Evolutionary conservation across 2,113 vertebrate genomes (phyloP).

Genomic region (Micromys minutus): DNA sequence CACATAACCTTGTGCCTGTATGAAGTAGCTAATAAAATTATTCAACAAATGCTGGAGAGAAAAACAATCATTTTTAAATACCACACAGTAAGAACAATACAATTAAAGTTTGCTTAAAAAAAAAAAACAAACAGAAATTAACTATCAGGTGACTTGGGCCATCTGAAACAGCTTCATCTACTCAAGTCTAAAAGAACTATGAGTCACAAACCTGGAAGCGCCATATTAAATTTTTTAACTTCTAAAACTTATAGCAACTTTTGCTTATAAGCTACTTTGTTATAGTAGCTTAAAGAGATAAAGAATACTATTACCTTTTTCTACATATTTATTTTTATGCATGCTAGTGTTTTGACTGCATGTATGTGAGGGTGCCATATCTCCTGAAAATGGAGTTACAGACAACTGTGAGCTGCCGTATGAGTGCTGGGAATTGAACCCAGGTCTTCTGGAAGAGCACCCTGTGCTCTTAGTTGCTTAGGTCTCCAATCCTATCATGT

Average conservation of each 20-base stretch:
- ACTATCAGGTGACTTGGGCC: neutral
- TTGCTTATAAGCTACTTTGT: neutral
- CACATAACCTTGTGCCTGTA: neutral
- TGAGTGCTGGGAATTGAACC: neutral
- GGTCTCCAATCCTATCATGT: neutral
- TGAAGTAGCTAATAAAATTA: neutral
- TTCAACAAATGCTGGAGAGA: neutral
- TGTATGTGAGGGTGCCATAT: neutral
- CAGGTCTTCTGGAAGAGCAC: neutral
- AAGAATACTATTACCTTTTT: neutral
- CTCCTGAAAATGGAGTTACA: neutral
- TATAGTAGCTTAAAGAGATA: neutral
- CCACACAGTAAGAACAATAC: neutral
- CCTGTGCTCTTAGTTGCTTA: neutral
- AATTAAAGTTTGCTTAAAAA: conserved; percentile 26
- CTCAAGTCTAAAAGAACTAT: neutral
- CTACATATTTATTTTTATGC: neutral
- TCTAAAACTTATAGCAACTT: neutral
- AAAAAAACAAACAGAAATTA: neutral
- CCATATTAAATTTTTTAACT: neutral
- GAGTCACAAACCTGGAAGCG: neutral
- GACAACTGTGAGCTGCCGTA: neutral
- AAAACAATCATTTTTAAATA: conserved; percentile 3
- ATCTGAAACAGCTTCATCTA: neutral
- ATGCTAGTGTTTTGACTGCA: neutral